phyloP scores from a whole-genome alignment of 2,888 invertebrate species.

The Leucophora obtusa region DNA sequence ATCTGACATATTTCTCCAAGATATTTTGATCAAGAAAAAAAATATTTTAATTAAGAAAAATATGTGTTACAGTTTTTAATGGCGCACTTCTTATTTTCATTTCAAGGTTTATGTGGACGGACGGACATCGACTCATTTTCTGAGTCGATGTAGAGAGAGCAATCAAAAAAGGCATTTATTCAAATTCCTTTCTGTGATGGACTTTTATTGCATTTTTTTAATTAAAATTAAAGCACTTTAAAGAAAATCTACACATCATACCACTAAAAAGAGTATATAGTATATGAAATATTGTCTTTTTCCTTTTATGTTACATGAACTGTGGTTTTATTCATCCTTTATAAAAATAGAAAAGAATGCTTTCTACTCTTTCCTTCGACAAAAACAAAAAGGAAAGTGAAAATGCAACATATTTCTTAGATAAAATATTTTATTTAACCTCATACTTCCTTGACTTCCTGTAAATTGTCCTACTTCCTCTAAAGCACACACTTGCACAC shows the following conservation, averaged over 20 bases:
- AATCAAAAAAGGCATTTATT: no score
- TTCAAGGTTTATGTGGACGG: no score
- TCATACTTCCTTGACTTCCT: constrained; percentile 40
- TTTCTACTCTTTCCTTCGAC: not conserved
- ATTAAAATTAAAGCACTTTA: not conserved
- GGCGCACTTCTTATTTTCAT: no score
- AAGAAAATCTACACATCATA: constrained; percentile 5
- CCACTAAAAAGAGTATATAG: not conserved
- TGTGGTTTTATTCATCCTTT: constrained; percentile 15
- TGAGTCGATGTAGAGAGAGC: no score
- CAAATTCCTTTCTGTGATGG: no score
- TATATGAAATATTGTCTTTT: constrained; percentile 45
- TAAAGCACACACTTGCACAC: not conserved
- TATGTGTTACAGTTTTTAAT: no score
- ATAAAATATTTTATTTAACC: constrained; percentile 42
- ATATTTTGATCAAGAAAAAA: no score
- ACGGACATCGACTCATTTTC: no score
- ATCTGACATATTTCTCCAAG: no score
- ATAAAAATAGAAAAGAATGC: not conserved
- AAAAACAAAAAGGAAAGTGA: constrained; percentile 48
- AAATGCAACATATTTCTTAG: constrained; percentile 42
- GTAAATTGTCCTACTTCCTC: constrained; percentile 45
- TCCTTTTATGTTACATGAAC: constrained; percentile 32
- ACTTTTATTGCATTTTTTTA: no score
- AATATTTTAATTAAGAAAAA: no score